Percentiles rank a stretch among this genome's conserved stretches.
phyloP scores from a whole-genome alignment of 2,888 invertebrate genomes.

The Callinectes sapidus region DNA sequence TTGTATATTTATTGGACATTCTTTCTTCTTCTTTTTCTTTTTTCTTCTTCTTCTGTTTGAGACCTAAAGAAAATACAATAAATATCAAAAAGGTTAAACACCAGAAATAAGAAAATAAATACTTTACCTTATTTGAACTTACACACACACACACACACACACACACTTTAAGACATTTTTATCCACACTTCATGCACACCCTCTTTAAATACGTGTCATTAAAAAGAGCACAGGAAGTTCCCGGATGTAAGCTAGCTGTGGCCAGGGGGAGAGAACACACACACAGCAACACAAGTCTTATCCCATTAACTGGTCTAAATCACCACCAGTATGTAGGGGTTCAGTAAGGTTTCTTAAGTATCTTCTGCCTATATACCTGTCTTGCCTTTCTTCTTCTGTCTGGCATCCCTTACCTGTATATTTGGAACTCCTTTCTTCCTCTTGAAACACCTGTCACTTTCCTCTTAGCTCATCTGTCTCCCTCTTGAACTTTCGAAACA shows the following conservation, averaged over 20 bases:
- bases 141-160: background rate
- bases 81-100: background rate
- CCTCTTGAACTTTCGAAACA: too few species aligned
- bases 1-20: background rate
- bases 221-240: background rate
- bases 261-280: background rate
- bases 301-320: background rate
- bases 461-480: too few species aligned
- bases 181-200: background rate
- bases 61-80: background rate
- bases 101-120: background rate
- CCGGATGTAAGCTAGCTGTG: background rate
- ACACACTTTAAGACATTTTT: background rate
- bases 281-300: background rate
- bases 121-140: background rate
- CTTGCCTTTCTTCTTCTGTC: background rate
- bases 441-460: background rate
- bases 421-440: background rate
- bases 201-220: background rate
- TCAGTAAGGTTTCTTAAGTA: background rate
- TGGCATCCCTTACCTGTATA: background rate
- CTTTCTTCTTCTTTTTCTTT: background rate
- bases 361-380: background rate
- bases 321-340: background rate
- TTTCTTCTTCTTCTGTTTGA: background rate